Evolutionary conservation across 2,888 invertebrate genomes (phyloP).

Genomic region (Caenorhabditis virilis): DNA sequence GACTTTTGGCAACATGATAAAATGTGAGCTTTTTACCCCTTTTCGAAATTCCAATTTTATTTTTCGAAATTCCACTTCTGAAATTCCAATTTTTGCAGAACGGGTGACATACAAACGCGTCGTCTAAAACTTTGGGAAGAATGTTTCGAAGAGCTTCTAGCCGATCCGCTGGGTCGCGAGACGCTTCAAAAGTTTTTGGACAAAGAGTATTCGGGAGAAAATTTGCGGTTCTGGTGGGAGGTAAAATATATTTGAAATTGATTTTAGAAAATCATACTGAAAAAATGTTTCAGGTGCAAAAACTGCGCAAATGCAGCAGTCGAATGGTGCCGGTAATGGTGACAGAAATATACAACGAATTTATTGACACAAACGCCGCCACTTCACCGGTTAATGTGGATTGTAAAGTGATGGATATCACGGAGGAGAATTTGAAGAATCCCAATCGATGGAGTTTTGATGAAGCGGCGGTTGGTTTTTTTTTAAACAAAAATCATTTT

Average conservation of each 20-base stretch:
- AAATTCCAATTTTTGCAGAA: constrained; percentile 46
- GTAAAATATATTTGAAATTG: constrained; percentile 19
- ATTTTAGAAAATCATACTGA: neutral
- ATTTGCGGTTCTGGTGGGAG: constrained; percentile 80
- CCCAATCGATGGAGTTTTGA: constrained; percentile 94
- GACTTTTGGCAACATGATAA: constrained; percentile 95
- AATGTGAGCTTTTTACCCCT: constrained; percentile 72
- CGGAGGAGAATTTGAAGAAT: constrained; percentile 80
- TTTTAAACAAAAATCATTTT: too few species aligned
- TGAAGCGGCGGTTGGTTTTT: constrained; percentile 84
- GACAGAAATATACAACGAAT: constrained; percentile 79
- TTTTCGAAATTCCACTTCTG: neutral
- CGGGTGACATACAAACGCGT: constrained; percentile 86
- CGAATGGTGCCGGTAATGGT: constrained; percentile 83
- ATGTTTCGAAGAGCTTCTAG: constrained; percentile 86
- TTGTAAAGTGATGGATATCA: constrained; percentile 84
- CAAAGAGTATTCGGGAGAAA: constrained; percentile 98
- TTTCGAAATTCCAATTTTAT: too few species aligned
- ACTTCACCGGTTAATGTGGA: constrained; percentile 96
- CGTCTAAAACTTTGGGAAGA: constrained; percentile 96
- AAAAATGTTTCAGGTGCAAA: constrained; percentile 75
- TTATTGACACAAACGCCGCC: constrained; percentile 89
- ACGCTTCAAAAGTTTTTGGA: constrained; percentile 93
- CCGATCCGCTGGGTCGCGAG: constrained; percentile 91
- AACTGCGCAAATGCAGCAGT: constrained; percentile 85